Base-by-base conservation (phyloP, 2,888 invertebrate genomes). In the Muschampia plurimacula region DNA sequence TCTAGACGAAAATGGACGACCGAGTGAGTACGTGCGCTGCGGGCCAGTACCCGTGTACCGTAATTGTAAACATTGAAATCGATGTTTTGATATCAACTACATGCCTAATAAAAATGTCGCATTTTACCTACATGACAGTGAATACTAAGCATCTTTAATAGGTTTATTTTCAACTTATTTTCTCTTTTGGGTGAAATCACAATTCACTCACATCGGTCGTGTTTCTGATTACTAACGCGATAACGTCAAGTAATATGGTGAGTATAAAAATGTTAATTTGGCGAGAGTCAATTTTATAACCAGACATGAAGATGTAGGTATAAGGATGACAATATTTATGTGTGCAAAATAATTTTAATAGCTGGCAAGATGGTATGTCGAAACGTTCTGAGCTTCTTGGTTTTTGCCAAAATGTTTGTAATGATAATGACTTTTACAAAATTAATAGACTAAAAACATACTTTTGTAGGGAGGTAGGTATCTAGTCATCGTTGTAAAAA, bases 1-100 rank as follows among this genome's bases (percentile, higher is more conserved):
- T 91, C 93, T 86, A 86, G 85, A 83, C 88, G 86, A 84, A 84
- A 86, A 84, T 83, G 85, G 81, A 85, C 84, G 83, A 39, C n/a
- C 62, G 41, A 55, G 52, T 57, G 28, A 4, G 65, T 86, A 91
- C 93, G 92, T 92, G 92, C 78, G 84, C 84, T 92, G 90, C 89
- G 92, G 91, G 91, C 80, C 76, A 76, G 82, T 82, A 79, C 84
- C 82, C 79, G 72, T 75, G 73, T 76, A 78, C 77, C 72, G 77
- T 76, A 77, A 77, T 74, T 73, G 77, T 74, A 74, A 77, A 77
- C 74, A 76, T 77, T 77, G 75, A 79, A 81, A 80, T 77, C 79
- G 79, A 81, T 82, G 80, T 80, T 81, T 79, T 80, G 77, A 81
- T 82, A 80, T 82, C 74, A 77, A 77, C 77, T 72, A 75, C 73